phyloP scores from a whole-genome alignment of 2,888 invertebrate species.

The Apocheima hispidaria region DNA sequence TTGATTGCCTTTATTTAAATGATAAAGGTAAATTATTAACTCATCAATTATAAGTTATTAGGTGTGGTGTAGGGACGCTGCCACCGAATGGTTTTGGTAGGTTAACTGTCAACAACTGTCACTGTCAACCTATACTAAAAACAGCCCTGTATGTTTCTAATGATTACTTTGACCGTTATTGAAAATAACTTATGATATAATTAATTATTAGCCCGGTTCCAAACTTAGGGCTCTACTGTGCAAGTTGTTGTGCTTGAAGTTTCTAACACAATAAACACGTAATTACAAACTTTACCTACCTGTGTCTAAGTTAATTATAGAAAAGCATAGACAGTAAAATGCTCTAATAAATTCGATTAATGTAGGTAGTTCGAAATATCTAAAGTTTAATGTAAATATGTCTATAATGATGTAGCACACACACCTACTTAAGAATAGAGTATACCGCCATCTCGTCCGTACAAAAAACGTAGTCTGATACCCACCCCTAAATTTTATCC shows the following conservation, averaged over 20 bases:
- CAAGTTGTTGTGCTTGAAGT: neutral
- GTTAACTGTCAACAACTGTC: no score
- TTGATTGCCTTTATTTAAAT: no score
- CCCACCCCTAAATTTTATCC: no score
- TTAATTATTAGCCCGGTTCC: neutral
- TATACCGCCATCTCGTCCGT: no score
- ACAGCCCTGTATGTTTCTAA: neutral
- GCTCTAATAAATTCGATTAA: slow-evolving; percentile 29
- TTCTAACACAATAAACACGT: neutral
- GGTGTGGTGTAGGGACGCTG: no score
- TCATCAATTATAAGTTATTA: no score
- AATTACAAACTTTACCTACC: neutral
- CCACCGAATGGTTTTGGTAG: no score
- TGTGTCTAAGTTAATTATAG: neutral
- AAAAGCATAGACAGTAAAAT: slow-evolving; percentile 19
- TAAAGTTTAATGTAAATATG: slow-evolving; percentile 2
- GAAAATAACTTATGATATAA: neutral
- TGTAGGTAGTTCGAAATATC: slow-evolving; percentile 5
- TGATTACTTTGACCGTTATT: neutral
- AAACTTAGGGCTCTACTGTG: slow-evolving; percentile 1
- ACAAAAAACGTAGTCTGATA: no score
- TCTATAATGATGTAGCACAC: neutral
- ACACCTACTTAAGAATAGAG: slow-evolving; percentile 7
- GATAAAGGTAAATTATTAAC: no score
- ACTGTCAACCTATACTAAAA: no score